Evolutionary conservation across 2,888 invertebrate species (phyloP).

Genomic region (Synanthedon myopaeformis): DNA sequence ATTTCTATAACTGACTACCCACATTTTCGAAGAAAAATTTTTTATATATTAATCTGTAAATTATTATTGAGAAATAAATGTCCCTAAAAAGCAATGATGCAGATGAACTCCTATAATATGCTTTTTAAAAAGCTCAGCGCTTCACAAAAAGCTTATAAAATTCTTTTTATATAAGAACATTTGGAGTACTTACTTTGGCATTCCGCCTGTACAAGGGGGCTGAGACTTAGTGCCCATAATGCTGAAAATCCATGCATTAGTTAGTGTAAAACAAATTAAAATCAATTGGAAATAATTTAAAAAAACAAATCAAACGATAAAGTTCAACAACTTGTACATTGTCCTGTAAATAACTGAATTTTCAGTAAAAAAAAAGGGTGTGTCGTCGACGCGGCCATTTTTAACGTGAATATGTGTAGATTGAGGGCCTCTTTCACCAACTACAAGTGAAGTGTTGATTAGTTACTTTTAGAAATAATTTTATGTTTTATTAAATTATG

Average conservation of each 20-base stretch:
- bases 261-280: constrained; percentile 53
- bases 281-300: constrained; percentile 16
- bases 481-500: no score
- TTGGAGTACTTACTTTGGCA: constrained; percentile 64
- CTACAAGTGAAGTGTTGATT: no score
- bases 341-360: constrained; percentile 62
- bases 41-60: no score
- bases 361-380: constrained; percentile 7
- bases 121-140: not conserved
- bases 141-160: not conserved
- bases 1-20: no score
- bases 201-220: constrained; percentile 66
- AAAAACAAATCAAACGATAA: no score
- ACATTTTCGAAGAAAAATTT: no score
- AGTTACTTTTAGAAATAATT: no score
- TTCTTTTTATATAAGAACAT: not conserved
- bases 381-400: no score
- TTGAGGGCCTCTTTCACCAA: no score
- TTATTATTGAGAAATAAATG: no score
- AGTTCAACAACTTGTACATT: not conserved
- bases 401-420: not conserved
- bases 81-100: no score
- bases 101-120: no score
- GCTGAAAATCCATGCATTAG: constrained; percentile 69
- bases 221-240: constrained; percentile 65